These are phyloP conservation scores for Hydropsyche betteni DNA, from an alignment of 2,888 invertebrate genomes.

Conservation along the genomic window DNA sequence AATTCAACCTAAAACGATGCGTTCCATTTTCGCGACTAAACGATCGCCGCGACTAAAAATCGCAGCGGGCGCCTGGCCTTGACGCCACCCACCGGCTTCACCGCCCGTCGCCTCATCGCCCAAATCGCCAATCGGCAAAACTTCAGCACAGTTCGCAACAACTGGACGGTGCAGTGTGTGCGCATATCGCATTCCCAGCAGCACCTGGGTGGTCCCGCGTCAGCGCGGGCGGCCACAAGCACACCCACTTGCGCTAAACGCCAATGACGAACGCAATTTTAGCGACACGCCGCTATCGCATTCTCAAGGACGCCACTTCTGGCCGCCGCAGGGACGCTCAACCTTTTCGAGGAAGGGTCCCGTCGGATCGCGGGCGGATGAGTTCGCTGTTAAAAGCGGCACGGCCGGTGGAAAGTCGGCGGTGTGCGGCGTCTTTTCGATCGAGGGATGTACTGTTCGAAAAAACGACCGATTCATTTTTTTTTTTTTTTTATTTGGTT, in stretches of 20 bases:
- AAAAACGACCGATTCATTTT: too few species aligned
- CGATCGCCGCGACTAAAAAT: too few species aligned
- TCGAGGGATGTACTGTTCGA: too few species aligned
- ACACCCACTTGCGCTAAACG: conserved; percentile 32
- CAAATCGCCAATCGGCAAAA: not conserved
- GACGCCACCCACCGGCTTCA: too few species aligned
- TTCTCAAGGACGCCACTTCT: conserved; percentile 8
- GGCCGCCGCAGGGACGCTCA: not conserved
- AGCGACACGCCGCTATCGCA: conserved; percentile 23
- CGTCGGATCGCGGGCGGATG: not conserved
- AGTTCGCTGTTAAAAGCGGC: not conserved
- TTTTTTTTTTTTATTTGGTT: too few species aligned
- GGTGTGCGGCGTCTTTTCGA: too few species aligned
- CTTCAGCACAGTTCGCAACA: not conserved
- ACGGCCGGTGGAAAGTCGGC: too few species aligned
- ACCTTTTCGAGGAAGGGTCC: not conserved
- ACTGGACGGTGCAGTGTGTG: not conserved
- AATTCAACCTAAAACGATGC: too few species aligned
- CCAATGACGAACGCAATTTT: conserved; percentile 20
- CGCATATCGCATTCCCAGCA: conserved; percentile 33
- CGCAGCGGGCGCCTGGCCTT: too few species aligned
- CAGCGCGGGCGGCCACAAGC: conserved; percentile 16
- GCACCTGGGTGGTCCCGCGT: conserved; percentile 33
- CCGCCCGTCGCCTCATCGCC: too few species aligned
- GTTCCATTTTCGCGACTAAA: too few species aligned